These are phyloP conservation scores for Vanessa cardui DNA, from an alignment of 2,888 invertebrate species.

Conservation along the genomic window DNA sequence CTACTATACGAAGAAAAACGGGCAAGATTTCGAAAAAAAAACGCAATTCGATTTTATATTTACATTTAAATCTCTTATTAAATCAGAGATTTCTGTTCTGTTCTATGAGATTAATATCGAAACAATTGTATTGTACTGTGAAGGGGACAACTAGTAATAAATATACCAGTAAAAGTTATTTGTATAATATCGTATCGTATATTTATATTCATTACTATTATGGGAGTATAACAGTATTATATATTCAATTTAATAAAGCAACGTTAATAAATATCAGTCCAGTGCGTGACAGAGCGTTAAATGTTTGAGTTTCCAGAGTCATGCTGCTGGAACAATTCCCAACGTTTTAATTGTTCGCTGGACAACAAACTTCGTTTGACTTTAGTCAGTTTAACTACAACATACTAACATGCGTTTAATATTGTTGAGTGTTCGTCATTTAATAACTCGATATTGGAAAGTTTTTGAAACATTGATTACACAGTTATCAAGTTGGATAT, in stretches of 20 bases:
- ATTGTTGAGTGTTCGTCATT: neutral
- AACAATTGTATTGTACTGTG: too few species aligned
- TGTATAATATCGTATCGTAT: too few species aligned
- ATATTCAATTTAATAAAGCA: neutral
- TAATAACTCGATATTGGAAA: neutral
- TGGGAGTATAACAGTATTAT: too few species aligned
- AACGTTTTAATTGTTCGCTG: slow-evolving; percentile 46
- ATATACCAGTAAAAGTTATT: too few species aligned
- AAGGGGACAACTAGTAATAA: too few species aligned
- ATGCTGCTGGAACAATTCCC: slow-evolving; percentile 33
- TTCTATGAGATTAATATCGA: too few species aligned
- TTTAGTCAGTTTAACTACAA: slow-evolving; percentile 5
- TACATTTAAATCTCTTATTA: too few species aligned
- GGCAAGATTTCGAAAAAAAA: too few species aligned
- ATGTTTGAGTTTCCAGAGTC: slow-evolving; percentile 48
- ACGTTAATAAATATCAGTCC: slow-evolving; percentile 10
- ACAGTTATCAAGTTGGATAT: neutral
- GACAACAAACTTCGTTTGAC: slow-evolving; percentile 34
- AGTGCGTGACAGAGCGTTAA: slow-evolving; percentile 40
- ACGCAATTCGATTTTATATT: too few species aligned
- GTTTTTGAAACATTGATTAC: slow-evolving; percentile 1
- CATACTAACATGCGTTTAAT: slow-evolving; percentile 10
- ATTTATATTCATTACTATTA: too few species aligned
- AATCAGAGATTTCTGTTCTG: too few species aligned
- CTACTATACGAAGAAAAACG: too few species aligned